Percentiles rank a stretch among this genome's conserved stretches.
phyloP scores from a whole-genome alignment of 2,113 vertebrate species.

The Albula glossodonta region DNA sequence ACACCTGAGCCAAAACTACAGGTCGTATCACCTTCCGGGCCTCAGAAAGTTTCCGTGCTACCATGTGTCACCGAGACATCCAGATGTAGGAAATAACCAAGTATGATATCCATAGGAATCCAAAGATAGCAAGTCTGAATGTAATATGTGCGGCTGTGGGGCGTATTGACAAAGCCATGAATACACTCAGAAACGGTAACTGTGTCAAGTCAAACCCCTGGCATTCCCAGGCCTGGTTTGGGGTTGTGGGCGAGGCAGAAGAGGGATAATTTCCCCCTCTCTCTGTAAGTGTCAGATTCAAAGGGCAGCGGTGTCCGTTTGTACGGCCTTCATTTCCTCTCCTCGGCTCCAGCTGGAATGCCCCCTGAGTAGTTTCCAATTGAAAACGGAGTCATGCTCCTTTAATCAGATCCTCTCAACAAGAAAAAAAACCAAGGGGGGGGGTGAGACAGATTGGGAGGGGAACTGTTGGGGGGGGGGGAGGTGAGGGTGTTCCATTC shows the following conservation, averaged over 20 bases:
- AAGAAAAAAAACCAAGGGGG: slow-evolving; percentile 61
- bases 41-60: too few relatives aligned
- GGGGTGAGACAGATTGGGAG: slow-evolving; percentile 46
- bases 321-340: slow-evolving; percentile 81
- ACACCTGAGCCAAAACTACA: too few relatives aligned
- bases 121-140: too few relatives aligned
- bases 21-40: too few relatives aligned
- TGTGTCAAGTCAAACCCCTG: neutral
- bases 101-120: too few relatives aligned
- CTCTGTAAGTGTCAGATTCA: slow-evolving; percentile 62
- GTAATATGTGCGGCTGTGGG: too few relatives aligned
- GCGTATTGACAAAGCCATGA: too few relatives aligned
- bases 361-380: slow-evolving; percentile 73
- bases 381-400: slow-evolving; percentile 81
- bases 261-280: slow-evolving; percentile 61
- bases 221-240: too few relatives aligned
- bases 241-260: neutral
- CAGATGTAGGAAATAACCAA: too few relatives aligned
- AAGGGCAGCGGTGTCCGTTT: slow-evolving; percentile 73
- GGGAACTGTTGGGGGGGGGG: slow-evolving; percentile 27
- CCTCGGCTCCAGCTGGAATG: slow-evolving; percentile 63
- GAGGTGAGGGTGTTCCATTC: slow-evolving; percentile 56
- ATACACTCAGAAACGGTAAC: neutral
- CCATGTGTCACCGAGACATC: too few relatives aligned
- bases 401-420: slow-evolving; percentile 79